A percentile compares a stretch with the other conserved stretches of the same genome.
phyloP scores from a whole-genome alignment of 2,797 vertebrate species.

The Alfaro cultratus region DNA sequence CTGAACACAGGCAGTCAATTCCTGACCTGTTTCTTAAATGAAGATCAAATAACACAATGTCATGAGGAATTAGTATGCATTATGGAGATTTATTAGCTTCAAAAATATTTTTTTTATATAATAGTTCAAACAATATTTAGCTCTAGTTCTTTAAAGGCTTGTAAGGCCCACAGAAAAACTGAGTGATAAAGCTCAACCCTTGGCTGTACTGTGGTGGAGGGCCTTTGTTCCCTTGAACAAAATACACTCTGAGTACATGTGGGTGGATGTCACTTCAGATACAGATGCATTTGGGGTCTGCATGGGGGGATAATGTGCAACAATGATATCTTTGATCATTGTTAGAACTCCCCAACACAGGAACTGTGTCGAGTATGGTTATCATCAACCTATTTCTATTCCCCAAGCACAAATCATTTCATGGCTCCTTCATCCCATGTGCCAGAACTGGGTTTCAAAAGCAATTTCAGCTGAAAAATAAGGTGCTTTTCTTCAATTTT shows the following conservation, averaged over 20 bases:
- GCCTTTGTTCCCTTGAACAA: conserved; percentile 71
- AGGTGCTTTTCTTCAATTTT: conserved; percentile 99
- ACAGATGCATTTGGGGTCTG: conserved; percentile 85
- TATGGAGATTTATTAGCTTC: not conserved
- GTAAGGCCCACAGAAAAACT: conserved; percentile 29
- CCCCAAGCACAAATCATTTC: conserved; percentile 91
- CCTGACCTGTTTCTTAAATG: not conserved
- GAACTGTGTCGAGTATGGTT: conserved; percentile 91
- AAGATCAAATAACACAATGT: not conserved
- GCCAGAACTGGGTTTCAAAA: conserved; percentile 95
- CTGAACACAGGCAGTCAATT: not conserved
- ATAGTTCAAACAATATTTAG: conserved; percentile 7
- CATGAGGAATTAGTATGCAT: not conserved
- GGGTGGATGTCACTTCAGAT: conserved; percentile 88
- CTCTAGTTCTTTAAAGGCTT: conserved; percentile 29
- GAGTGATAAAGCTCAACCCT: conserved; percentile 64
- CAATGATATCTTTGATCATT: conserved; percentile 96
- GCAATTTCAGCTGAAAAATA: conserved; percentile 99
- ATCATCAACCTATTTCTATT: conserved; percentile 95
- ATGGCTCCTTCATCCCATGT: conserved; percentile 90
- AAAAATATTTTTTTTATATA: conserved; percentile 1
- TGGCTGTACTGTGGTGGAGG: conserved; percentile 41
- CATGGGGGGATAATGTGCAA: conserved; percentile 85
- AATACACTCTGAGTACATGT: conserved; percentile 76
- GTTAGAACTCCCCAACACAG: conserved; percentile 86